These are phyloP conservation scores for Zophobas morio DNA, from an alignment of 1,140 invertebrate species.

Conservation along the genomic window DNA sequence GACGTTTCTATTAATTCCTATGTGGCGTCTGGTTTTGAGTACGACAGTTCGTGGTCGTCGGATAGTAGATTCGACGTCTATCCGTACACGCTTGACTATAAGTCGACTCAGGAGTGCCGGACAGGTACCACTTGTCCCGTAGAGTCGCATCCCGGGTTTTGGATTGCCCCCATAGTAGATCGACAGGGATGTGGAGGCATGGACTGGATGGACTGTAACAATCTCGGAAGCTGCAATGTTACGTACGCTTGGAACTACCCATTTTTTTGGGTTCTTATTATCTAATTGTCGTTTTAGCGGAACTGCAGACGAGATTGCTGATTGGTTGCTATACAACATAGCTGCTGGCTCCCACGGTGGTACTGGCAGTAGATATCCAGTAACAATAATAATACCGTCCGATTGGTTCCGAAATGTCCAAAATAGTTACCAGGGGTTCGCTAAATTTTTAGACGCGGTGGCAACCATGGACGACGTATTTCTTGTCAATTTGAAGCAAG, in stretches of 20 bases:
- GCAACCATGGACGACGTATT: conserved; percentile 53
- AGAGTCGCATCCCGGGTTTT: conserved; percentile 74
- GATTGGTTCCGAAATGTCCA: conserved; percentile 52
- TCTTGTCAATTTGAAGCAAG: conserved; percentile 58
- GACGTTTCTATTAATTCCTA: conserved; percentile 72
- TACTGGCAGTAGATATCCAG: too few relatives aligned
- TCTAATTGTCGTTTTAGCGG: conserved; percentile 46
- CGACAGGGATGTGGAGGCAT: conserved; percentile 67
- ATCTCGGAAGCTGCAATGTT: conserved; percentile 73
- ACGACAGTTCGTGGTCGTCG: conserved; percentile 78
- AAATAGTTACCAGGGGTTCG: conserved; percentile 52
- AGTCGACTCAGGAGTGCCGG: conserved; percentile 73
- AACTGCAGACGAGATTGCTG: conserved; percentile 53
- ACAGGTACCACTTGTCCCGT: conserved; percentile 74
- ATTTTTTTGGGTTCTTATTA: too few relatives aligned
- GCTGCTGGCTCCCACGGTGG: too few relatives aligned
- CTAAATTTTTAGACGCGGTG: conserved; percentile 54
- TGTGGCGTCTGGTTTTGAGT: conserved; percentile 69
- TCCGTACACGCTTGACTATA: conserved; percentile 81
- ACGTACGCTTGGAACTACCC: conserved; percentile 64
- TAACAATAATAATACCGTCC: conserved; percentile 56
- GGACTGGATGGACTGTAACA: conserved; percentile 70
- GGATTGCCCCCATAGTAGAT: conserved; percentile 78
- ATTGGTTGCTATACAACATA: conserved; percentile 52
- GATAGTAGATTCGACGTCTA: conserved; percentile 65